Conservation (phyloP, 2,888 invertebrate genomes). For the Drosophila borealis region DNA sequence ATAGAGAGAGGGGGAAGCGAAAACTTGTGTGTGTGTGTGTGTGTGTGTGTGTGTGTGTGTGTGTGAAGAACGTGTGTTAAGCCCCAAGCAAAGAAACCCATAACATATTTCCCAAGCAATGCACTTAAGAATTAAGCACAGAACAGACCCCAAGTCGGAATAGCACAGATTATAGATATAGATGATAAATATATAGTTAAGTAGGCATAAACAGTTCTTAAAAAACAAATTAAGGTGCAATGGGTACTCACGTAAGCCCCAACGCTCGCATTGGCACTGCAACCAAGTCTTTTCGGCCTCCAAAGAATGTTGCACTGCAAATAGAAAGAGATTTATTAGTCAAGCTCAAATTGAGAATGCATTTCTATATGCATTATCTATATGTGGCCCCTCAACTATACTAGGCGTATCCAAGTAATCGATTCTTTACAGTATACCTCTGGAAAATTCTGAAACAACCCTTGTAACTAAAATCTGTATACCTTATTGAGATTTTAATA, state of each 20-base stretch:
- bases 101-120: slow-evolving; percentile 25
- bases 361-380: background rate
- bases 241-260: slow-evolving; percentile 87
- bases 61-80: slow-evolving; percentile 21
- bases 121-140: slow-evolving; percentile 36
- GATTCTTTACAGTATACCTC: no score
- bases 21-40: background rate
- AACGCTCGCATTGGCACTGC: slow-evolving; percentile 94
- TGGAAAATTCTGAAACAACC: no score
- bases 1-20: slow-evolving; percentile 2
- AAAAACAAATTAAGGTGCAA: slow-evolving; percentile 1
- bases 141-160: slow-evolving; percentile 43
- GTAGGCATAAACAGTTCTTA: slow-evolving; percentile 8
- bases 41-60: background rate
- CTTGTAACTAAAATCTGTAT: background rate
- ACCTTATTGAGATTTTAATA: background rate
- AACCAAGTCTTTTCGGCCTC: slow-evolving; percentile 96
- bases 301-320: slow-evolving; percentile 92
- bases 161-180: slow-evolving; percentile 16
- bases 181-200: slow-evolving; percentile 31
- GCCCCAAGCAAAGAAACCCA: slow-evolving; percentile 37
- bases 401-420: no score
- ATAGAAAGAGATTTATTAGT: slow-evolving; percentile 1
- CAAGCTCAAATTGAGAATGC: background rate
- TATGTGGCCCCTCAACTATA: no score